phyloP scores from a whole-genome alignment of 2,113 vertebrate genomes.

The Limnothrissa miodon region DNA sequence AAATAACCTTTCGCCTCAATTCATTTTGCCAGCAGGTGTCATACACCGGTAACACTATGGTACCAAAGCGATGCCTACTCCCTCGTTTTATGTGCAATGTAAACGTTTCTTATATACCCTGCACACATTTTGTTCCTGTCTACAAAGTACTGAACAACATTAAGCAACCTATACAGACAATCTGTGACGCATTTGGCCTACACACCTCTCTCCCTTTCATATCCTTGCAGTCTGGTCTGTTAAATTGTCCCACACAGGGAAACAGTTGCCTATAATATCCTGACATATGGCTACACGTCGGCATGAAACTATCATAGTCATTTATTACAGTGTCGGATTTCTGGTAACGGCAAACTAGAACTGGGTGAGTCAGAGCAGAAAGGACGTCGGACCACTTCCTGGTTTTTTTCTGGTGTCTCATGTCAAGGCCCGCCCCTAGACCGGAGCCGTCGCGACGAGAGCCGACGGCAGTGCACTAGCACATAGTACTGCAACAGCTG shows the following conservation, averaged over 20 bases:
- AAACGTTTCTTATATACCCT: too few species aligned
- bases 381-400: constrained; percentile 49
- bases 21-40: constrained; percentile 15
- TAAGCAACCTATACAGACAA: not conserved
- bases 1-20: constrained; percentile 38
- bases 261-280: constrained; percentile 6
- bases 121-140: not conserved
- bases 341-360: constrained; percentile 55
- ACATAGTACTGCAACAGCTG: constrained; percentile 50
- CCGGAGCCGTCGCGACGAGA: constrained; percentile 45
- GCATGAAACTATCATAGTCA: constrained; percentile 50
- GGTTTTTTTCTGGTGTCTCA: constrained; percentile 44
- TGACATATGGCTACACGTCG: constrained; percentile 45
- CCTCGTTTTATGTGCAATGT: not conserved
- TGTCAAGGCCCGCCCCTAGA: constrained; percentile 57
- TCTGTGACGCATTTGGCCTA: constrained; percentile 7
- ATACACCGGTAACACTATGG: not conserved
- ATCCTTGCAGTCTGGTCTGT: too few species aligned
- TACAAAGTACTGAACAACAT: not conserved
- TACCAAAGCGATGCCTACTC: not conserved
- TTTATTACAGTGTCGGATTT: constrained; percentile 47
- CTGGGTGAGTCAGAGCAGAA: constrained; percentile 57
- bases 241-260: not conserved
- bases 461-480: constrained; percentile 29
- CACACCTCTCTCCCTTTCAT: not conserved